Evolutionary conservation across 2,888 invertebrate genomes (phyloP).

Genomic region (Amiota mariae): DNA sequence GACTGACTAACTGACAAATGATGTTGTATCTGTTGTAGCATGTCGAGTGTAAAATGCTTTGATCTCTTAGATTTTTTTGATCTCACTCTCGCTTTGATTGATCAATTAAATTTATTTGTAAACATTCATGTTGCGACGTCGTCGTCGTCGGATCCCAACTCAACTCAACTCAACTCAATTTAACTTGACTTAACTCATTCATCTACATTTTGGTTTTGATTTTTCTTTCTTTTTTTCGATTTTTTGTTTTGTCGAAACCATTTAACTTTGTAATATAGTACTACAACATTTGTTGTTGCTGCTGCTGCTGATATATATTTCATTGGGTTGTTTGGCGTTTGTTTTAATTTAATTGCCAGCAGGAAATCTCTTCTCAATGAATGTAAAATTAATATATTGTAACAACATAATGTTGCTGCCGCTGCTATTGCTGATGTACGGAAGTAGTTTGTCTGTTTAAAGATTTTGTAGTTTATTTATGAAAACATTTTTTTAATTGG

Average conservation of each 20-base stretch:
- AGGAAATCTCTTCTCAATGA: not conserved
- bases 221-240: too few relatives aligned
- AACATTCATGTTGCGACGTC: slow-evolving; percentile 49
- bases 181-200: too few relatives aligned
- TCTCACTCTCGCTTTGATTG: slow-evolving; percentile 63
- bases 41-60: slow-evolving; percentile 38
- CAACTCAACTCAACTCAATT: not conserved
- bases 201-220: too few relatives aligned
- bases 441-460: not conserved
- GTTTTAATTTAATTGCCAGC: slow-evolving; percentile 18
- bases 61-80: slow-evolving; percentile 38
- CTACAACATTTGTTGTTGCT: not conserved
- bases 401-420: not conserved
- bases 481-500: not conserved
- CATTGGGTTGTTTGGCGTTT: slow-evolving; percentile 6
- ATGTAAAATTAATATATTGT: not conserved
- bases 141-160: slow-evolving; percentile 6
- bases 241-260: too few relatives aligned
- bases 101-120: slow-evolving; percentile 73
- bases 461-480: not conserved
- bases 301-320: not conserved
- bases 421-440: not conserved
- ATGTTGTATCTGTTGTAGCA: slow-evolving; percentile 13
- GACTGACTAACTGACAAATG: not conserved
- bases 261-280: not conserved